Percentiles rank a stretch among this genome's conserved stretches.
phyloP scores from a whole-genome alignment of 2,888 invertebrate genomes.

The Bellardia pandia region DNA sequence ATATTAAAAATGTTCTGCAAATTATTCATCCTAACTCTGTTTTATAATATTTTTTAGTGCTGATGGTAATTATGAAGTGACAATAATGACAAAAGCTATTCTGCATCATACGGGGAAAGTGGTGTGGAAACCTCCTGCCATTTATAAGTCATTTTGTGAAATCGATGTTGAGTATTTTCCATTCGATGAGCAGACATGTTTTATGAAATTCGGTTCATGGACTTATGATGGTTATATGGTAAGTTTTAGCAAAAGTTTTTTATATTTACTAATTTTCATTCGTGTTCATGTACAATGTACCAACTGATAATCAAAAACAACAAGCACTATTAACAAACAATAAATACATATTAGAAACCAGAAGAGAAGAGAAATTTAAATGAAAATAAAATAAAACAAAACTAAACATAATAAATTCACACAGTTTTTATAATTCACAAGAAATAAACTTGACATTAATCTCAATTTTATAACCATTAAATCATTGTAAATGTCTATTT shows the following conservation, averaged over 20 bases:
- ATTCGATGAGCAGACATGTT: constrained; percentile 97
- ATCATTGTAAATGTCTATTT: constrained; percentile 68
- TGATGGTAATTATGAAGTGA: constrained; percentile 98
- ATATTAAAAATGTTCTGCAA: background rate
- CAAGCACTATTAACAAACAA: constrained; percentile 6
- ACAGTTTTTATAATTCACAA: constrained; percentile 64
- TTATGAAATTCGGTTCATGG: constrained; percentile 97
- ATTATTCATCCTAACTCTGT: background rate
- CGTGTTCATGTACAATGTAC: background rate
- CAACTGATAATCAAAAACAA: background rate
- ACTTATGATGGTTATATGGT: constrained; percentile 98
- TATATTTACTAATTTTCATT: background rate
- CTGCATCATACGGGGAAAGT: constrained; percentile 96
- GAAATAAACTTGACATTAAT: constrained; percentile 72
- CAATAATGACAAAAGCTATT: constrained; percentile 98
- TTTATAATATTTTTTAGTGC: constrained; percentile 87
- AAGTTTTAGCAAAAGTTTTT: constrained; percentile 80
- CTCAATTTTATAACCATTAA: constrained; percentile 79
- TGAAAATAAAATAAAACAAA: background rate
- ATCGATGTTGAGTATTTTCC: constrained; percentile 98
- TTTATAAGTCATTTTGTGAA: constrained; percentile 98
- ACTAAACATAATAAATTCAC: constrained; percentile 46
- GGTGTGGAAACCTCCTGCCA: constrained; percentile 98
- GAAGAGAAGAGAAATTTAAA: background rate
- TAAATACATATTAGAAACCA: constrained; percentile 20